Base-by-base conservation (phyloP, 1,140 invertebrate genomes). In the Oreohelix idahoensis region DNA sequence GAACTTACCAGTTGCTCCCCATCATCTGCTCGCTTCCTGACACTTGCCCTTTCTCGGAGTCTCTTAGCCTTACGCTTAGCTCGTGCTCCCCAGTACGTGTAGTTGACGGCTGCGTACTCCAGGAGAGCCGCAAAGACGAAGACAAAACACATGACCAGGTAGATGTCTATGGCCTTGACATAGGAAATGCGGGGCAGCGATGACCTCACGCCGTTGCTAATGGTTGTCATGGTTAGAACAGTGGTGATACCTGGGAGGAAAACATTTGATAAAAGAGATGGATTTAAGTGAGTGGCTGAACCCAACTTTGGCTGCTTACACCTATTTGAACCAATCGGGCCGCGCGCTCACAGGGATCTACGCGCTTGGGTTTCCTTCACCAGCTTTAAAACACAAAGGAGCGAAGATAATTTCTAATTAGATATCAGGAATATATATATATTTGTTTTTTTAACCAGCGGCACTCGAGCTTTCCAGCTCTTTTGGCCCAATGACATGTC, bases 181-280 rank as follows among this genome's bases (percentile, higher is more conserved):
- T 92, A 99, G 69, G 97, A 98, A 88, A 99, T 99, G 84, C 98
- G 94, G 20, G 98, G 98, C 71, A 99, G 94, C 49, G 97, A 98
- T 90, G 97, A 98, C 78, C 98, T 94, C 0, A 99, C 98, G 51
- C 98, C 98, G 23, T 98, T 99, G 89, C 97, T 98, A 87, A 99
- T 99, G n/a, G 98, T 99, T 20, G 98, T 99, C 97, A 99, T 99
- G 10, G 98, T 99, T 76, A 99, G 94, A 23, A 99, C 98, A 39
- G 98, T 99, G 23, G 98, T 99, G 84, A 99, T 99, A 75, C 98
- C 98, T 98, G 91, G 8, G 83, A 84, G 93, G 20, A 8, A 45
- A 45, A 45, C 15, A 45, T n/a, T n/a, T n/a, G n/a, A n/a, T n/a
- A n/a, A n/a, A n/a, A n/a, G n/a, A n/a, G n/a, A n/a, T n/a, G n/a